Evolutionary conservation across 2,888 invertebrate genomes (phyloP), one percentile per base, ranked within the genome.

Genomic region (Lagria hirta): DNA sequence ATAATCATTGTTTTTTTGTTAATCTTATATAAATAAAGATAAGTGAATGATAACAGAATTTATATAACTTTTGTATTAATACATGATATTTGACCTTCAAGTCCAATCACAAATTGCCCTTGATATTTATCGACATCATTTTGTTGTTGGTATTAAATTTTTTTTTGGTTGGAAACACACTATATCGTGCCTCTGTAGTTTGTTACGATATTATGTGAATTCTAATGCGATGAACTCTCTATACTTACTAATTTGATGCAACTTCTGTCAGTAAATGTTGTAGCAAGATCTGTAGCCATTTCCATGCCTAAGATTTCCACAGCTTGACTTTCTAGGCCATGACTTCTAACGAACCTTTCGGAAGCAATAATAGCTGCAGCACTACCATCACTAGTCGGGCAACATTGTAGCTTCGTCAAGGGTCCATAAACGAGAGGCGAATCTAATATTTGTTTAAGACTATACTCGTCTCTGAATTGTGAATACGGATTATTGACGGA

Each of bases 381-480:
- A 0, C 94, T 83, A n/a, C 99, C 99, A 73, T 99, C 97, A 28
- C 96, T 97, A 0, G 98, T 99, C 1, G 98, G 98, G 66, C 97
- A 97, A 71, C 99, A 99, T 68, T 97, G 96, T 6, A 98, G 76
- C 68, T 97, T 96, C 1, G 98, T 99, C 28, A 99, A 75, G 0
- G 93, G 91, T 2, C 90, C 94, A 72, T 87, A 91, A 51, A 99
- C 83, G 64, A 80, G 79, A n/a, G 91, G 87, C 1, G 97, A 90
- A 6, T 85, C 83, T 67, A 88, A 74, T 43, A 99, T 89, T 73
- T 99, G 86, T 43, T 98, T 89, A 49, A 98, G 72, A 0, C 86
- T 83, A 67, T 97, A 97, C 65, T 90, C 90, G 51, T 91, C 86
- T 62, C 85, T 87, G 67, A 96, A 95, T 69, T 99, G 99, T 0